phyloP scores from a whole-genome alignment of 2,888 invertebrate species.

The Ctenicera cuprea region DNA sequence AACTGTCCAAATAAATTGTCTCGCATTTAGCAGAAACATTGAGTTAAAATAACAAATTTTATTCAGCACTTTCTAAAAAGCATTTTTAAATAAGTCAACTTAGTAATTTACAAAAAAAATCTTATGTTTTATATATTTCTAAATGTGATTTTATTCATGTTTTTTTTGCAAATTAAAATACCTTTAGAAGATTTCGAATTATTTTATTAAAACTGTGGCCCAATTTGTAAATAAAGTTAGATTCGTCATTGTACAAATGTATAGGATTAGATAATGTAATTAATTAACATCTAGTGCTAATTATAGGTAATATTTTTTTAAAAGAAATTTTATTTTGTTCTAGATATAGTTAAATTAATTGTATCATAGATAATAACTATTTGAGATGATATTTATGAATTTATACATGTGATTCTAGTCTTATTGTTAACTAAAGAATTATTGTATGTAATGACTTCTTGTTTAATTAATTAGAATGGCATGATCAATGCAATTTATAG shows the following conservation, averaged over 20 bases:
- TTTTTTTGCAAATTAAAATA: too few species aligned
- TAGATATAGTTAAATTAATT: constrained; percentile 23
- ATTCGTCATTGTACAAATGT: constrained; percentile 38
- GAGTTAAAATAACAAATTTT: too few species aligned
- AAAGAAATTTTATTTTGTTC: constrained; percentile 34
- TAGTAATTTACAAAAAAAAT: too few species aligned
- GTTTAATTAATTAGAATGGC: constrained; percentile 18
- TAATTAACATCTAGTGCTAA: constrained; percentile 29
- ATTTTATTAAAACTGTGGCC: background rate
- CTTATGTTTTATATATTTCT: too few species aligned
- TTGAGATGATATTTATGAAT: constrained; percentile 37
- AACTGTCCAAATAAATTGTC: too few species aligned
- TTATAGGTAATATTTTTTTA: constrained; percentile 44
- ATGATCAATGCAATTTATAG: constrained; percentile 29
- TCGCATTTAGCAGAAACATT: too few species aligned
- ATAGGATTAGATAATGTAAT: constrained; percentile 33
- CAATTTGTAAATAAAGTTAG: constrained; percentile 25
- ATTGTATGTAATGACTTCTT: constrained; percentile 29
- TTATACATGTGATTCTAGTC: constrained; percentile 42
- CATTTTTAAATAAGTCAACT: too few species aligned
- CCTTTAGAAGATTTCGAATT: too few species aligned
- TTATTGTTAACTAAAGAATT: constrained; percentile 33
- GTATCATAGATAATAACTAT: constrained; percentile 19
- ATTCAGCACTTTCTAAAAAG: too few species aligned
- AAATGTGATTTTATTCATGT: too few species aligned